Conservation (phyloP, 2,888 invertebrate genomes). For the Listrodromus nycthemerus region DNA sequence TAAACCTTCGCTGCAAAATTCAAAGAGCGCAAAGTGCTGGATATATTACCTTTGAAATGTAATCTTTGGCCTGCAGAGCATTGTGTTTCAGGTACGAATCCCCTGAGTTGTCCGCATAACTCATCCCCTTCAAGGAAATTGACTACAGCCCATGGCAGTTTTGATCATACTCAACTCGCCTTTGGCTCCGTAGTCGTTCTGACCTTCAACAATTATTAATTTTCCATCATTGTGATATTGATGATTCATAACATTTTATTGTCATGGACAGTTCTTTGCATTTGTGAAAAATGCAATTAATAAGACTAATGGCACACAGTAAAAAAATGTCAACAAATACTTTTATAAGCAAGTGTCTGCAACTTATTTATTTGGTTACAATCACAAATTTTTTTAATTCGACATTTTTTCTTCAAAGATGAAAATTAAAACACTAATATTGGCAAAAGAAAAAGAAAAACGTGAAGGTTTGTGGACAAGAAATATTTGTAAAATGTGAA, state of each 20-base stretch:
- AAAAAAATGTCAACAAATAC: too few species aligned
- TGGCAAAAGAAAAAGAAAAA: too few species aligned
- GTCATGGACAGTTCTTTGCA: too few species aligned
- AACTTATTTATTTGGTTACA: too few species aligned
- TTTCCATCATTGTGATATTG: too few species aligned
- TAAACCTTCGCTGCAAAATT: background rate
- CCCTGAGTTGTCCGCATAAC: conserved; percentile 89
- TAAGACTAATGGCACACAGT: too few species aligned
- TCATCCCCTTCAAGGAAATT: conserved; percentile 93
- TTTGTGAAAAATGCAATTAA: too few species aligned
- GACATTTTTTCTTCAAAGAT: background rate
- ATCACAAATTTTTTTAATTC: background rate
- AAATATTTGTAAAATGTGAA: background rate
- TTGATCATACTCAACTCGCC: conserved; percentile 92
- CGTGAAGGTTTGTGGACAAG: background rate
- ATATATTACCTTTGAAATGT: conserved; percentile 85
- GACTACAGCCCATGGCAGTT: conserved; percentile 93
- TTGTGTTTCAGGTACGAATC: conserved; percentile 88
- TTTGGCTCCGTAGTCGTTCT: conserved; percentile 89
- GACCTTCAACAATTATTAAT: conserved; percentile 57
- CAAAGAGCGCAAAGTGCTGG: background rate
- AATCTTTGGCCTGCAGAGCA: conserved; percentile 88
- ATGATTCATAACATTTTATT: too few species aligned
- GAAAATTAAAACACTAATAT: too few species aligned
- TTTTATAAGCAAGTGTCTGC: too few species aligned